Evolutionary conservation across 2,797 vertebrate genomes (phyloP), one percentile per base, ranked within the genome.

Genomic region (Notoglanidium macrostoma): DNA sequence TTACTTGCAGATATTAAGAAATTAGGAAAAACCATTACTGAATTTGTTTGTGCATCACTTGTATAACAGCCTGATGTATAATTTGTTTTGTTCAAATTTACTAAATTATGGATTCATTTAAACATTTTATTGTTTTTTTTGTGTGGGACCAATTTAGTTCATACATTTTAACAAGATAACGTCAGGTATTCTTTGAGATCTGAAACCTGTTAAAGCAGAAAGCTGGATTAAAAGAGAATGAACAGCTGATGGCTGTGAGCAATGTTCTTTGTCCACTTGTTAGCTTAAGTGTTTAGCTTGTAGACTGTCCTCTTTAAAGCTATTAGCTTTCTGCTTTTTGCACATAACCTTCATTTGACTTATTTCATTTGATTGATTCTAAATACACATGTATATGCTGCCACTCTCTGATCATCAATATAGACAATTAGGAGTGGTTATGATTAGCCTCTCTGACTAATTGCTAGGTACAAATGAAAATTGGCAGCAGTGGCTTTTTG

Each of bases 401-500:
- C 86, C 83, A 91, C 85, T 92, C 92, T 93, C 93, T 93, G 92
- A 94, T 89, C 46, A 88, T 90, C 93, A 90, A 94, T 96, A 95
- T 93, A 93, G 92, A 90, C 93, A 94, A 95, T 95, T 95, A 95
- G 91, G 91, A 90, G 92, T 76, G 76, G 81, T 93, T 95, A 94
- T 94, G 93, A 95, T 95, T 90, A 95, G 92, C 93, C 93, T 92
- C 92, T 93, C 90, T 87, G 90, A 92, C 90, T 94, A 95, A 95
- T 95, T 92, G 67, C 81, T 85, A 87, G 88, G 89, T 93, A 93
- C 92, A 93, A 94, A 92, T 87, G 90, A 88, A 92, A 90, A 91
- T 90, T 91, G 90, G 89, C 90, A 89, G 85, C 92, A 93, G 92
- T 94, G 92, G 92, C 94, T 95, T 95, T 95, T 96, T 95, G 94